Evolutionary conservation across 2,797 vertebrate species (phyloP), one percentile per base, ranked within the genome.

Genomic region (Siniperca undulata): DNA sequence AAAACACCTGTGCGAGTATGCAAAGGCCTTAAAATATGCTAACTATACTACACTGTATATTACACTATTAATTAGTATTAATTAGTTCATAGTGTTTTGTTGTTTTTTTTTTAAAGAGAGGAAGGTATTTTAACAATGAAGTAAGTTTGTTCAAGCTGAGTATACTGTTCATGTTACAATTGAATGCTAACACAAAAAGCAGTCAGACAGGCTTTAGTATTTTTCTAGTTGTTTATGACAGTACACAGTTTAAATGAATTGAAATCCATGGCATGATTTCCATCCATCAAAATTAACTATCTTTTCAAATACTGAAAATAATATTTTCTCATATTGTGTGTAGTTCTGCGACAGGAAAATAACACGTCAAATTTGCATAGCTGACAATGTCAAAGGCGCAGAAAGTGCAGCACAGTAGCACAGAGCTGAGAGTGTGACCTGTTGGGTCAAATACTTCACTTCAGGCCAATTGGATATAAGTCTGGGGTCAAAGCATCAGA

Each of bases 381-480:
- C 20, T 10, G 58, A 82, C 52, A 30, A 17, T 72, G 38, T 83
- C 56, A 60, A 77, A 77, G 40, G 48, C 50, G 58, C 27, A 72
- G n/a, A 82, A 58, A 66, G 56, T 77, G 67, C 46, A 58, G 27
- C 42, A 66, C 61, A 66, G 72, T 16, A 77, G 70, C 22, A 36
- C 40, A 71, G 70, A 79, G 61, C 72, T 60, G 44, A 72, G 69
- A 66, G 70, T 52, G 34, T 36, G 53, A 82, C 66, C 74, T 81
- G n/a, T 16, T 81, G 66, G 87, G 84, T 85, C 70, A 88, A 85
- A 85, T 30, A 77, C n/a, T 90, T 86, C 82, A 66, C 76, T 85
- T 89, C 71, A 50, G 77, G 88, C 91, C 86, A 88, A 83, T 59
- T 66, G 53, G 81, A 88, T 74, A 42, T 68, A 24, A 82, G 76